These are phyloP conservation scores for Acrossocheilus wenchowensis DNA, from an alignment of 2,797 vertebrate genomes.

Conservation along the genomic window DNA sequence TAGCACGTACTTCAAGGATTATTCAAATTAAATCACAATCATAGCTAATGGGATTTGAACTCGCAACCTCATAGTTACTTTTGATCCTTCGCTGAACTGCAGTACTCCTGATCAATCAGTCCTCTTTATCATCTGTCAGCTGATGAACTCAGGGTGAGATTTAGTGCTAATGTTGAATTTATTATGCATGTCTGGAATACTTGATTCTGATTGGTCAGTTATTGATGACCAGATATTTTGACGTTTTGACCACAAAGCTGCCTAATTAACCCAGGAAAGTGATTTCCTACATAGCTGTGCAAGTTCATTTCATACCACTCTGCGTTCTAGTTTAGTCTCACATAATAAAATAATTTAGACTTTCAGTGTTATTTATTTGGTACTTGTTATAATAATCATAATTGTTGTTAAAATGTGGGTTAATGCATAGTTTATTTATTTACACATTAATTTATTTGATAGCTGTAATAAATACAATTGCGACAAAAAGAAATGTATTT, in stretches of 20 bases:
- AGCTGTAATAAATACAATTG: not conserved
- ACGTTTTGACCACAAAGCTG: too few relatives aligned
- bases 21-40: not conserved
- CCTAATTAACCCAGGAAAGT: not conserved
- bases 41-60: not conserved
- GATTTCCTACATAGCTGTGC: not conserved
- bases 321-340: not conserved
- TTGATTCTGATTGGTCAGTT: not conserved
- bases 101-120: not conserved
- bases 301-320: not conserved
- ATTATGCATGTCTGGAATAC: not conserved
- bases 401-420: not conserved
- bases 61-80: not conserved
- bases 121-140: not conserved
- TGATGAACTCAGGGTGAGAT: not conserved
- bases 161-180: not conserved
- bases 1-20: not conserved
- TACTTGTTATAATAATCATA: not conserved
- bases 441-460: not conserved
- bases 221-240: not conserved
- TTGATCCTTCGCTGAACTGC: not conserved
- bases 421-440: not conserved
- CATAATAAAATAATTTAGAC: not conserved
- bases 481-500: fast-evolving
- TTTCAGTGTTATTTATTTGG: not conserved